A percentile compares a stretch with the other conserved stretches of the same genome.
Conservation (phyloP, 1,140 invertebrate species). For the Druon quercuslanigerum region DNA sequence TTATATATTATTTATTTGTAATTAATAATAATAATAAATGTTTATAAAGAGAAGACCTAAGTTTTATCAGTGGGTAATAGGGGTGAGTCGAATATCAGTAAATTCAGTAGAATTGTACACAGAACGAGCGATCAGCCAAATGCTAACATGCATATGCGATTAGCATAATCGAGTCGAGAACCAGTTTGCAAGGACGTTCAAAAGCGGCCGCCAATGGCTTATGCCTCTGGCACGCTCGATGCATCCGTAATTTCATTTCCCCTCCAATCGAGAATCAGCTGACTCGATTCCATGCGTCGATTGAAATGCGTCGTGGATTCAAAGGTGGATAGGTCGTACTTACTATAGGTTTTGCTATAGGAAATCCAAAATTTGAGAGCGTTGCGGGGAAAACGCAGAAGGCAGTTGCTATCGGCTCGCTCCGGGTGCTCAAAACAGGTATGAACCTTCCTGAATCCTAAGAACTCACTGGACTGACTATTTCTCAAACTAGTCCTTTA, state of each 20-base stretch:
- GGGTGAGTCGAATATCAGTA: constrained; percentile 51
- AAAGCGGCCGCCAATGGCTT: constrained; percentile 66
- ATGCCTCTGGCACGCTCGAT: constrained; percentile 60
- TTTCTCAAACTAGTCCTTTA: no score
- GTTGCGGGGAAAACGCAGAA: constrained; percentile 28
- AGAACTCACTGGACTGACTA: not conserved
- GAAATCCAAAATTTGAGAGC: no score
- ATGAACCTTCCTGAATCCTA: no score
- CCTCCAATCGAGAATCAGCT: constrained; percentile 61
- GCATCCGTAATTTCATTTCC: constrained; percentile 68
- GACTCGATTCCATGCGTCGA: constrained; percentile 40
- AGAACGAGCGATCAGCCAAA: constrained; percentile 62
- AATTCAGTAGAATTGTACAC: constrained; percentile 53
- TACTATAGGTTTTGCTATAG: no score
- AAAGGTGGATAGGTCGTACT: constrained; percentile 36
- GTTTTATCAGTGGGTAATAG: constrained; percentile 29
- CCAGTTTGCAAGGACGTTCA: constrained; percentile 75
- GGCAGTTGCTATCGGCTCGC: constrained; percentile 34
- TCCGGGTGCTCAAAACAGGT: no score
- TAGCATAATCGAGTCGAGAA: constrained; percentile 75
- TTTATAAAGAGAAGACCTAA: not conserved
- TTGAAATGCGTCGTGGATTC: constrained; percentile 35
- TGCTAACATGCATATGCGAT: constrained; percentile 72
- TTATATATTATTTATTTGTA: not conserved
- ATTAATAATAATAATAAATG: not conserved